Evolutionary conservation across 2,888 invertebrate species (phyloP).

Genomic region (Tipula vernalis): DNA sequence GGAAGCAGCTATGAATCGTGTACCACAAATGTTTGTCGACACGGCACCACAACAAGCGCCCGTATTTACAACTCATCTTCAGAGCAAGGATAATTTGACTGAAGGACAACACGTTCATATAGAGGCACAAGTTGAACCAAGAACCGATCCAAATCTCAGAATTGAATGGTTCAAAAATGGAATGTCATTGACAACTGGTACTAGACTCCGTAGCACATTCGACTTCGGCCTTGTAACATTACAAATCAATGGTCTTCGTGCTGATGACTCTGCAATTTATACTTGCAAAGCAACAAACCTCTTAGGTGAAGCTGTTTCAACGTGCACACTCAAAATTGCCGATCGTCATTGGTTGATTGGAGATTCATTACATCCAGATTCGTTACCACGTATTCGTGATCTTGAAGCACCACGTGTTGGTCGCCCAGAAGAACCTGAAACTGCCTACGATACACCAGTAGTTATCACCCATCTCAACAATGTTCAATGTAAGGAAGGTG

Average conservation of each 20-base stretch:
- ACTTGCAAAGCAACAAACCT: constrained; percentile 90
- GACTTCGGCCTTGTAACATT: constrained; percentile 94
- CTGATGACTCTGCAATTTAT: constrained; percentile 90
- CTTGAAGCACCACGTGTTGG: constrained; percentile 66
- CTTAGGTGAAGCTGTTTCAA: constrained; percentile 88
- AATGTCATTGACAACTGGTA: constrained; percentile 70
- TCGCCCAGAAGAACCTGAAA: constrained; percentile 58
- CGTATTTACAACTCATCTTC: constrained; percentile 86
- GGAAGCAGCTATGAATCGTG: constrained; percentile 84
- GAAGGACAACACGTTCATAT: constrained; percentile 80
- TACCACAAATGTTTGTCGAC: constrained; percentile 78
- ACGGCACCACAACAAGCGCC: constrained; percentile 81
- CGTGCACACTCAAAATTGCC: constrained; percentile 77
- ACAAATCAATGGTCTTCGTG: constrained; percentile 73
- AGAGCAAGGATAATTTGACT: constrained; percentile 67
- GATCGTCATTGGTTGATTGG: constrained; percentile 80
- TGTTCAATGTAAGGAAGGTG: constrained; percentile 76
- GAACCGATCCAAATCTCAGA: constrained; percentile 74
- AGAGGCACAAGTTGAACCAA: constrained; percentile 83
- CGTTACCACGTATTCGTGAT: constrained; percentile 71
- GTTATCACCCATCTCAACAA: constrained; percentile 87
- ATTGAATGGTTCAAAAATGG: constrained; percentile 92
- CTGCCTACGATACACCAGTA: constrained; percentile 70
- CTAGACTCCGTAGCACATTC: constrained; percentile 83
- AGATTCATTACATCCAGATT: constrained; percentile 80